phyloP scores from a whole-genome alignment of 2,797 vertebrate genomes.

The Mus spretus region DNA sequence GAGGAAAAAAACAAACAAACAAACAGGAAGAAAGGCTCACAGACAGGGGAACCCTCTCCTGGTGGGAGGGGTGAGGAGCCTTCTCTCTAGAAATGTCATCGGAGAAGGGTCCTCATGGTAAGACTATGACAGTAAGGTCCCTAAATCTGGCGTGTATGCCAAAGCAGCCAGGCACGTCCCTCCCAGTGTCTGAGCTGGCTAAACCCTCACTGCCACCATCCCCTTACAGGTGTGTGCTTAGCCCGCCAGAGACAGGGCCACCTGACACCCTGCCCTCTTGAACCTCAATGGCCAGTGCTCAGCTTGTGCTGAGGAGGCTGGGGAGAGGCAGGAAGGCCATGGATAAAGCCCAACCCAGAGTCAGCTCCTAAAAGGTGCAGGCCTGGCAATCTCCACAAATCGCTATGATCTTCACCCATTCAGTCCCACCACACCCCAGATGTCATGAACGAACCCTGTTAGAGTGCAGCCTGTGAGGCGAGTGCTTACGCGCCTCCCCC shows the following conservation, averaged over 20 bases:
- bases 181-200: fast-evolving
- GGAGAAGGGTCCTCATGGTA: not conserved
- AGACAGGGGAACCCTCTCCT: not conserved
- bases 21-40: not conserved
- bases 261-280: not conserved
- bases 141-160: not conserved
- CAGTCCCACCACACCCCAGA: not conserved
- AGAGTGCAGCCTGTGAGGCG: fast-evolving
- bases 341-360: not conserved
- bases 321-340: not conserved
- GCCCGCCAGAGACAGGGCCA: not conserved
- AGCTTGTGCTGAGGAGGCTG: fast-evolving
- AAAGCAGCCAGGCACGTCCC: not conserved
- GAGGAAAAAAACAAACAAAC: not conserved
- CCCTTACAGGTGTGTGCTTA: fast-evolving
- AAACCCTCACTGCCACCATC: fast-evolving
- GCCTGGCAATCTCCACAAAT: fast-evolving
- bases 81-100: not conserved
- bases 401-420: fast-evolving
- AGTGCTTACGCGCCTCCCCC: not conserved
- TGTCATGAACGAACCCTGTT: not conserved
- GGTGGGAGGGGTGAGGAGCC: not conserved
- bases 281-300: not conserved
- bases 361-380: not conserved
- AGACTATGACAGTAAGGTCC: not conserved